Percentiles rank a stretch among this genome's conserved stretches.
Evolutionary conservation across 1,140 invertebrate genomes (phyloP).

Genomic region (Fopius arisanus): DNA sequence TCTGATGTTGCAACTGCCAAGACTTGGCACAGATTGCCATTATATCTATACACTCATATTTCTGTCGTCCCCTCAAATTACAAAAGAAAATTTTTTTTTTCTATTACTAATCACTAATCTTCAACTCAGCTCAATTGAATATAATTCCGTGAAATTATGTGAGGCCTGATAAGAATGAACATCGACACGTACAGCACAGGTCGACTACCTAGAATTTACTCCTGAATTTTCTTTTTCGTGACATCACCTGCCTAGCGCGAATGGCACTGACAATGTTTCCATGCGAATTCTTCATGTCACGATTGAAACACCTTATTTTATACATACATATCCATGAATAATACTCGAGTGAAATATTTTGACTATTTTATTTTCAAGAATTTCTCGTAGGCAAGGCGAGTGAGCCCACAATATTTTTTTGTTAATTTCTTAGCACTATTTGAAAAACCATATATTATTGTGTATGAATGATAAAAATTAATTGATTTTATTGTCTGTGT

Average conservation of each 20-base stretch:
- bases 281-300: constrained; percentile 36
- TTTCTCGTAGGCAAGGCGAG: background rate
- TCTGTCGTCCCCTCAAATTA: background rate
- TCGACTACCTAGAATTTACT: background rate
- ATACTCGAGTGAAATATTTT: background rate
- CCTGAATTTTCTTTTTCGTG: background rate
- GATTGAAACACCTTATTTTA: constrained; percentile 29
- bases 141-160: background rate
- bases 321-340: background rate
- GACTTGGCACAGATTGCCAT: constrained; percentile 61
- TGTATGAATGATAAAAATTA: background rate
- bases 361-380: background rate
- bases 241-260: background rate
- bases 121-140: background rate
- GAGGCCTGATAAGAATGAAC: background rate
- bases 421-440: background rate
- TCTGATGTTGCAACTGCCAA: constrained; percentile 60
- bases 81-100: background rate
- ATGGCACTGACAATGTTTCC: constrained; percentile 26
- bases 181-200: background rate
- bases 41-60: background rate
- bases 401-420: background rate
- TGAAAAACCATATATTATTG: too few species aligned
- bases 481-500: constrained; percentile 57
- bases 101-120: too few species aligned